Base-by-base conservation (phyloP, 23 tunicate genomes). In the Ciona savignyi region DNA sequence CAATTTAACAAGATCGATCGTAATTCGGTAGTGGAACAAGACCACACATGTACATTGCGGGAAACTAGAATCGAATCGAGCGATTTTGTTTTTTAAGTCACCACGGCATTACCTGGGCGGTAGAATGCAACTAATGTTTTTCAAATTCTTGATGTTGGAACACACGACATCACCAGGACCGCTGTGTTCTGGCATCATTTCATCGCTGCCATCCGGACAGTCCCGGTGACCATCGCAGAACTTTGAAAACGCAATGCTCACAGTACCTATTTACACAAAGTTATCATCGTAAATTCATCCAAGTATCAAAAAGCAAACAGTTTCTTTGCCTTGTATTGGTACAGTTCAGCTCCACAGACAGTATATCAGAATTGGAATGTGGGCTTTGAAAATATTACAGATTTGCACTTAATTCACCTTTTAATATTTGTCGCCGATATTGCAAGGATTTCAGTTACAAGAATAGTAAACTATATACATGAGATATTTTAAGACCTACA, bases 161-260 rank as follows among this genome's bases (percentile, higher is more conserved):
- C 90, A 85, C 35, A 56, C 28, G 23, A 85, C 79, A 2, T 72
- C 66, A 22, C 67, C 24, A 30, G 30, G 29, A 4, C 23, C 25
- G 15, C 6, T 15, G 4, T 42, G 56, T n/a, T n/a, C n/a, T n/a
- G n/a, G n/a, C 25, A 61, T 63, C 2, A 86, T 34, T 74, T 86
- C 93, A 35, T 86, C 93, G 70, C 93, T 86, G 6, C 93, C 85
- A 34, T 86, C 93, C 25, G 27, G 22, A 48, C 93, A 86, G 49
- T 86, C 70, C 24, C 61, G 35, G 0, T 70, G 32, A 2, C 81
- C 85, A 62, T 86, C 81, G 61, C 93, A 86, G 56, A 79, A 86
- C 0, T 74, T 65, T 15, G 29, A 62, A 0, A 73, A 74, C 19
- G 93, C 80, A 34, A 86, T 79, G 56, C 56, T 42, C 9, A 42